Percentiles rank a stretch among this genome's conserved stretches.
These are phyloP conservation scores for Pempheris klunzingeri DNA, from an alignment of 2,797 vertebrate species.

Conservation along the genomic window DNA sequence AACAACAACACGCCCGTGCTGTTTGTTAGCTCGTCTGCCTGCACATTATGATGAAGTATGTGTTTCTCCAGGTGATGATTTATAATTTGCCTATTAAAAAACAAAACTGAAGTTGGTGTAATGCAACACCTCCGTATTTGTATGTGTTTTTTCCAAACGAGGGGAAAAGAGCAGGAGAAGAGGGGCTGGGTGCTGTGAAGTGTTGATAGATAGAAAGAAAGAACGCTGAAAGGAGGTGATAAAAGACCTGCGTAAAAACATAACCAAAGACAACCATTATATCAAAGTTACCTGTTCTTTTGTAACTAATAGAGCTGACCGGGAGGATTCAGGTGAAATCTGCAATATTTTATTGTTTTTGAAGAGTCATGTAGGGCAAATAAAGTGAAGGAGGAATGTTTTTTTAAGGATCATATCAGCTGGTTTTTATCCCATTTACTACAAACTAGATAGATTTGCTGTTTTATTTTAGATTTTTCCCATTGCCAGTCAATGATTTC, in stretches of 20 bases:
- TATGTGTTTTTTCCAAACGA: slow-evolving; percentile 14
- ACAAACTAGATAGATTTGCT: neutral
- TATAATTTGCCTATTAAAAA: slow-evolving; percentile 37
- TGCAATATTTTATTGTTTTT: neutral
- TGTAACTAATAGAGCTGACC: neutral
- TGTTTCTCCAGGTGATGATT: slow-evolving; percentile 35
- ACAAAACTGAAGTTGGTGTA: slow-evolving; percentile 17
- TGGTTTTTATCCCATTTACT: neutral
- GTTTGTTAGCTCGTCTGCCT: slow-evolving; percentile 3
- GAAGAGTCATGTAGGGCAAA: neutral
- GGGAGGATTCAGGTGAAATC: neutral
- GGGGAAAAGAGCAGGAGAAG: slow-evolving; percentile 2
- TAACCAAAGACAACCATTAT: neutral
- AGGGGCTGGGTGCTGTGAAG: neutral
- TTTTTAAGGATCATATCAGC: neutral
- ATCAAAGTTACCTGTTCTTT: neutral
- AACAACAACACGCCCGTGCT: slow-evolving; percentile 18
- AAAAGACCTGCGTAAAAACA: neutral
- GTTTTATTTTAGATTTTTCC: neutral
- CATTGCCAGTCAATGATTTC: neutral
- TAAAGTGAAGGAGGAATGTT: neutral
- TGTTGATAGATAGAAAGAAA: slow-evolving; percentile 1
- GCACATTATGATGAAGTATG: slow-evolving; percentile 23
- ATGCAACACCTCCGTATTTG: slow-evolving; percentile 5
- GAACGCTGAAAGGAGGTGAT: neutral